phyloP scores from a whole-genome alignment of 2,888 invertebrate genomes.

The Aethes cnicana region DNA sequence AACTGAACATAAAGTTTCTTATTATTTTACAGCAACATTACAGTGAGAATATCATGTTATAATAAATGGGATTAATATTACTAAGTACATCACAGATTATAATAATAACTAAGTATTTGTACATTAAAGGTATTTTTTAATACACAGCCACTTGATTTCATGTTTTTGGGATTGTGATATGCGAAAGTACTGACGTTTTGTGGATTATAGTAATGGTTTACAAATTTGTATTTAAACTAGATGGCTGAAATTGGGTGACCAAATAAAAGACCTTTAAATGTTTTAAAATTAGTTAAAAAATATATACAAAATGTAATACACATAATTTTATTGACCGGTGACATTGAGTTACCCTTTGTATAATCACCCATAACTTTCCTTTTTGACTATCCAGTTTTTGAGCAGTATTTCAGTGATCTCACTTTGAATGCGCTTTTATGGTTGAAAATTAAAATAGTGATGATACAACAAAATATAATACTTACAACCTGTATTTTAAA shows the following conservation, averaged over 20 bases:
- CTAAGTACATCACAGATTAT: neutral
- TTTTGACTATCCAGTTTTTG: too few relatives aligned
- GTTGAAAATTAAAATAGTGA: too few relatives aligned
- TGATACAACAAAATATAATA: too few relatives aligned
- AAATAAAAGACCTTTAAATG: conserved; percentile 10
- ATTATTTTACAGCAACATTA: conserved; percentile 3
- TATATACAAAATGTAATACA: neutral
- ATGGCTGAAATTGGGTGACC: conserved; percentile 21
- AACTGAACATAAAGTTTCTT: conserved; percentile 7
- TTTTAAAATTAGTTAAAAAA: conserved; percentile 4
- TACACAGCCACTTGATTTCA: conserved; percentile 18
- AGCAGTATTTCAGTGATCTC: too few relatives aligned
- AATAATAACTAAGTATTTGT: neutral
- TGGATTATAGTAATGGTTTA: conserved; percentile 20
- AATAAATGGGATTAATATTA: conserved; percentile 1
- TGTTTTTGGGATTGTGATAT: conserved; percentile 26
- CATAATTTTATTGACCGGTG: conserved; percentile 5
- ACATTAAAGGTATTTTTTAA: conserved; percentile 19
- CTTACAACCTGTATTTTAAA: too few relatives aligned
- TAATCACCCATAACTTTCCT: conserved; percentile 13
- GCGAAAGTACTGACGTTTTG: conserved; percentile 15
- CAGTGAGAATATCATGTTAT: conserved; percentile 1
- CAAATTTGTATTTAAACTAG: conserved; percentile 12
- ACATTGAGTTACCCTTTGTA: conserved; percentile 20
- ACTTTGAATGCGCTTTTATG: too few relatives aligned